These are phyloP conservation scores for Miltochrista miniata DNA, from an alignment of 2,888 invertebrate genomes.

Conservation along the genomic window DNA sequence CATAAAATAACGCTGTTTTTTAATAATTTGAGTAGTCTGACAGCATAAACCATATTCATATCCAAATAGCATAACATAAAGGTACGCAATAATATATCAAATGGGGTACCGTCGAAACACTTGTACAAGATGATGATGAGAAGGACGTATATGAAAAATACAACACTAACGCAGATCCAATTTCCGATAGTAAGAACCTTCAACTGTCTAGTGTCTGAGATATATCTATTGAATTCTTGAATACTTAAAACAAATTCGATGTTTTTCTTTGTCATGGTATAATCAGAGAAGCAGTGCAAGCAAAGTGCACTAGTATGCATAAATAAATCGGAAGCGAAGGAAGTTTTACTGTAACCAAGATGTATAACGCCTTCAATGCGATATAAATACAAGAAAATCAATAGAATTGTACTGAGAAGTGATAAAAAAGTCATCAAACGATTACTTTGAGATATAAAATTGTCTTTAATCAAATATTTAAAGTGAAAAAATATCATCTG, in stretches of 20 bases:
- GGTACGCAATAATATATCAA: background rate
- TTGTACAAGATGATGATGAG: background rate
- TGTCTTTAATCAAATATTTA: background rate
- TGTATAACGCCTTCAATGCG: background rate
- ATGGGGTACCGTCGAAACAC: background rate
- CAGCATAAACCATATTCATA: background rate
- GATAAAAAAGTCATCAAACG: background rate
- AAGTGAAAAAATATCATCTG: background rate
- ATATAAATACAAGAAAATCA: background rate
- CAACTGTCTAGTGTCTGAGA: background rate
- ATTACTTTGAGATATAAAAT: background rate
- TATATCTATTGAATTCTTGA: background rate
- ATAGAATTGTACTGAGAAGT: background rate
- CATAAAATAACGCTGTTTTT: background rate
- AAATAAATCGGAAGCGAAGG: background rate
- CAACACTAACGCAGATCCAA: background rate
- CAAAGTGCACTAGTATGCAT: background rate
- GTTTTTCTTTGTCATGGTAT: background rate
- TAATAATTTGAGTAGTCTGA: background rate
- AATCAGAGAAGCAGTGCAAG: background rate
- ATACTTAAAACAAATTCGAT: background rate
- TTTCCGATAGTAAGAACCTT: background rate
- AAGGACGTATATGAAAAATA: background rate
- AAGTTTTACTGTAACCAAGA: background rate
- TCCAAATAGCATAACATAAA: background rate